Evolutionary conservation across 2,113 vertebrate species (phyloP).

Genomic region (Brachirus orientalis): DNA sequence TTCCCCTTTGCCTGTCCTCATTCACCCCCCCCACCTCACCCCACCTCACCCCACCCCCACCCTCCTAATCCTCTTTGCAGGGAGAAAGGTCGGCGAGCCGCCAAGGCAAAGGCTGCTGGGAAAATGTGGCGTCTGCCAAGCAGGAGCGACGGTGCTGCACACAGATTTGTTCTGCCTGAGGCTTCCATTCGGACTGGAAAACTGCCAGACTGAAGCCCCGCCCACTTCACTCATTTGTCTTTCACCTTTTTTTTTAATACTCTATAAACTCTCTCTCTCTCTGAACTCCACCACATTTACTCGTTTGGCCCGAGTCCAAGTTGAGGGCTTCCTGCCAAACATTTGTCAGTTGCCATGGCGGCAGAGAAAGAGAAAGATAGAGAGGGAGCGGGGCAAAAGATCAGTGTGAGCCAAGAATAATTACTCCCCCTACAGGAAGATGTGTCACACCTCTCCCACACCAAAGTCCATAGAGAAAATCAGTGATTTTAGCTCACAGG

Average conservation of each 20-base stretch:
- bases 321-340: conserved; percentile 88
- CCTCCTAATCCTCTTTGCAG: conserved; percentile 92
- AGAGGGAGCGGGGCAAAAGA: conserved; percentile 16
- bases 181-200: conserved; percentile 90
- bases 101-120: conserved; percentile 95
- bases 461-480: too few species aligned
- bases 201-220: conserved; percentile 68
- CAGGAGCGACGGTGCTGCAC: conserved; percentile 84
- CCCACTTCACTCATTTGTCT: too few species aligned
- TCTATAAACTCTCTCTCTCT: not conserved
- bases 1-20: too few species aligned
- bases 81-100: conserved; percentile 86
- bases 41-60: conserved; percentile 43
- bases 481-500: too few species aligned
- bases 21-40: conserved; percentile 8
- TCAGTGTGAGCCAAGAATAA: conserved; percentile 59
- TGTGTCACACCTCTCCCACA: conserved; percentile 67
- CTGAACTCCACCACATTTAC: conserved; percentile 15
- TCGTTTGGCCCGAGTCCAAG: too few species aligned
- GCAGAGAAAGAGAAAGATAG: conserved; percentile 66
- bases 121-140: conserved; percentile 89
- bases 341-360: conserved; percentile 90
- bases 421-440: conserved; percentile 85
- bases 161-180: conserved; percentile 93
- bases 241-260: too few species aligned